These are phyloP conservation scores for Parambassis ranga DNA, from an alignment of 2,797 vertebrate genomes.

Conservation along the genomic window DNA sequence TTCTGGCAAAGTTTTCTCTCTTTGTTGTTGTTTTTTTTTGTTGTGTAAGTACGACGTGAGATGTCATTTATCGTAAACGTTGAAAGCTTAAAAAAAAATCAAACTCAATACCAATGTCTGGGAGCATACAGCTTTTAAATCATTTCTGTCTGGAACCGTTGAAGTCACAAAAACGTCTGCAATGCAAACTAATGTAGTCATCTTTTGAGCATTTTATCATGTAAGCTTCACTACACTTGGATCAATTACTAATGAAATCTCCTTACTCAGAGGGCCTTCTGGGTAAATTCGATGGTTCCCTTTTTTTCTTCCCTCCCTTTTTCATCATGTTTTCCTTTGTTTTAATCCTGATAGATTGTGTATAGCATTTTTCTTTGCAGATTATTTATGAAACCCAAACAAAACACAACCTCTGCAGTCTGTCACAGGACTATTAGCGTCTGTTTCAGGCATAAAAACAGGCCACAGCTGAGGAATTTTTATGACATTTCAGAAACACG, in stretches of 20 bases:
- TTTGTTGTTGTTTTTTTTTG: background rate
- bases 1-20: background rate
- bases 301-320: background rate
- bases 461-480: too few relatives aligned
- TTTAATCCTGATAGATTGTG: background rate
- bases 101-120: slow-evolving; percentile 24
- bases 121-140: slow-evolving; percentile 17
- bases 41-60: background rate
- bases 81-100: slow-evolving; percentile 30
- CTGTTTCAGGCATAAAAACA: too few relatives aligned
- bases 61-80: slow-evolving; percentile 26
- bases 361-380: background rate
- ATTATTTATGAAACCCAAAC: background rate
- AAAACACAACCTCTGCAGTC: too few relatives aligned
- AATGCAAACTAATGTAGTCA: slow-evolving; percentile 38
- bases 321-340: background rate
- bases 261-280: slow-evolving; percentile 33
- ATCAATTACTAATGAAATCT: slow-evolving; percentile 60
- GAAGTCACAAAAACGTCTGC: slow-evolving; percentile 40
- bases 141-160: slow-evolving; percentile 31
- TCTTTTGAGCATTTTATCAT: slow-evolving; percentile 48
- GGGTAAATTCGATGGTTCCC: slow-evolving; percentile 5
- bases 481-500: too few relatives aligned
- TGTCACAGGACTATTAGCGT: too few relatives aligned
- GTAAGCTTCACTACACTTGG: slow-evolving; percentile 14